Evolutionary conservation across 2,113 vertebrate species (phyloP).

Genomic region (Pangasianodon gigas): DNA sequence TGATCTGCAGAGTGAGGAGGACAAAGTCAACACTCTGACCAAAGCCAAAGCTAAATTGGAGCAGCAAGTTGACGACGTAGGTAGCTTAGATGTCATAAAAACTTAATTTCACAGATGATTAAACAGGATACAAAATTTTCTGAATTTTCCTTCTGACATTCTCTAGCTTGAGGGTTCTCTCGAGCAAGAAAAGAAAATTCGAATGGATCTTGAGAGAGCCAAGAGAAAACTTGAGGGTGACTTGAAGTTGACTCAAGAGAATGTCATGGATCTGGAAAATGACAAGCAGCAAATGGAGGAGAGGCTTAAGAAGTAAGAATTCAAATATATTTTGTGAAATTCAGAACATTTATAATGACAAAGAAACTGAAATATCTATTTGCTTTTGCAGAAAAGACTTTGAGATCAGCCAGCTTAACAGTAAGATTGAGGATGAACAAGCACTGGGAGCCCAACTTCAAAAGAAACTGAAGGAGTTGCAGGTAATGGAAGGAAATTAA

Average conservation of each 20-base stretch:
- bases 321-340: background rate
- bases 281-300: slow-evolving; percentile 77
- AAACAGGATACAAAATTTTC: background rate
- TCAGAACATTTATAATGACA: background rate
- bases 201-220: slow-evolving; percentile 76
- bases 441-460: slow-evolving; percentile 79
- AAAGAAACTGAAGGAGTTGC: slow-evolving; percentile 88
- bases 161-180: slow-evolving; percentile 75
- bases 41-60: slow-evolving; percentile 81
- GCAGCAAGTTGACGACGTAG: slow-evolving; percentile 80
- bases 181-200: slow-evolving; percentile 77
- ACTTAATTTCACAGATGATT: background rate
- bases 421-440: slow-evolving; percentile 86
- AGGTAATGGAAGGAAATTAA: slow-evolving; percentile 67
- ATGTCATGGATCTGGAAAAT: slow-evolving; percentile 77
- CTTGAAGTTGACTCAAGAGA: slow-evolving; percentile 75
- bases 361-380: background rate
- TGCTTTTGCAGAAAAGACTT: slow-evolving; percentile 79
- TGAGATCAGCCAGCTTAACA: slow-evolving; percentile 78
- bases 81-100: slow-evolving; percentile 31
- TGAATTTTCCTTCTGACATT: background rate
- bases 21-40: slow-evolving; percentile 79
- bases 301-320: slow-evolving; percentile 72
- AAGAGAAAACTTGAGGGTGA: slow-evolving; percentile 79
- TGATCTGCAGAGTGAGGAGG: slow-evolving; percentile 81